These are phyloP conservation scores for Drepana arcuata DNA, from an alignment of 1,140 invertebrate species.

Conservation along the genomic window DNA sequence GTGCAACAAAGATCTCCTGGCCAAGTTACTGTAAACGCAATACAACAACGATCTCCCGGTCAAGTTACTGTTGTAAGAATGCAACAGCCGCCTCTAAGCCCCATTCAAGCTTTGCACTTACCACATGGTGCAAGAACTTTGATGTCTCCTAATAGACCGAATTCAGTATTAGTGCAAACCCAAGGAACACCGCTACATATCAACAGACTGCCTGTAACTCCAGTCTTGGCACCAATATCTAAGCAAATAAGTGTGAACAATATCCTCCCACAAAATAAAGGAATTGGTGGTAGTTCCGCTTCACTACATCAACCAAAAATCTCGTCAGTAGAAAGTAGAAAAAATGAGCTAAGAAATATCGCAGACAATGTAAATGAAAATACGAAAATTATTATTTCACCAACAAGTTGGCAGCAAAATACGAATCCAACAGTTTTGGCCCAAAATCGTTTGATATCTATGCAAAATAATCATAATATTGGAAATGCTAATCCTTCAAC, in stretches of 20 bases:
- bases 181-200: constrained; percentile 57
- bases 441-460: constrained; percentile 61
- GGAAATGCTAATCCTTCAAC: constrained; percentile 42
- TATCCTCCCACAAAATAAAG: constrained; percentile 64
- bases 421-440: constrained; percentile 54
- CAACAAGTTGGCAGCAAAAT: constrained; percentile 42
- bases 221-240: constrained; percentile 69
- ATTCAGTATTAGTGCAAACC: constrained; percentile 60
- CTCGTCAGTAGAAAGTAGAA: constrained; percentile 37
- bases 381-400: constrained; percentile 62
- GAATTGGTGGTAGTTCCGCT: constrained; percentile 22
- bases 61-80: constrained; percentile 67
- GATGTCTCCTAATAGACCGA: constrained; percentile 63
- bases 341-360: constrained; percentile 33
- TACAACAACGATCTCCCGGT: constrained; percentile 24
- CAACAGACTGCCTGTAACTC: constrained; percentile 70
- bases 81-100: constrained; percentile 67
- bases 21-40: neutral
- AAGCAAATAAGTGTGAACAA: constrained; percentile 71
- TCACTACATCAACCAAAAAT: constrained; percentile 46
- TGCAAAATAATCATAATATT: constrained; percentile 49
- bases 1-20: constrained; percentile 18
- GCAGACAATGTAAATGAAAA: constrained; percentile 39
- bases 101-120: constrained; percentile 58
- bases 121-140: constrained; percentile 51